Percentiles rank a stretch among this genome's conserved stretches.
Evolutionary conservation across 2,797 vertebrate species (phyloP).

Genomic region (Sebastes kiyomatsui): DNA sequence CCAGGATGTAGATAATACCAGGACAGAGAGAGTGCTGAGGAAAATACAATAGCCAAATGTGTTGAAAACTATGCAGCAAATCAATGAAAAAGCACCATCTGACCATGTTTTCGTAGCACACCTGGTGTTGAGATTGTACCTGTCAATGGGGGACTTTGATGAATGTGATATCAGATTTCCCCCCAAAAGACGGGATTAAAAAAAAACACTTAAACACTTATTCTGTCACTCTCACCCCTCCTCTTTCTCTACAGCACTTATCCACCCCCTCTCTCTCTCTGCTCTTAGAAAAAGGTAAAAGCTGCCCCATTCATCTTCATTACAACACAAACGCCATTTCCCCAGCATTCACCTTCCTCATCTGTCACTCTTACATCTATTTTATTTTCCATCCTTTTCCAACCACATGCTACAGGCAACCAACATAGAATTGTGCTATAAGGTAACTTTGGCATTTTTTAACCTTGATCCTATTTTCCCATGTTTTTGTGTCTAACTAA

Average conservation of each 20-base stretch:
- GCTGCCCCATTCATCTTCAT: slow-evolving; percentile 59
- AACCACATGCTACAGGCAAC: not conserved
- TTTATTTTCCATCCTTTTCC: slow-evolving; percentile 20
- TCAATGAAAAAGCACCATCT: slow-evolving; percentile 8
- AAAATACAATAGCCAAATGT: slow-evolving; percentile 4
- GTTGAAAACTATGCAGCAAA: slow-evolving; percentile 10
- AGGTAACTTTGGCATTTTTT: not conserved
- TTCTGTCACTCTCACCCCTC: slow-evolving; percentile 8
- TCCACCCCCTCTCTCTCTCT: not conserved
- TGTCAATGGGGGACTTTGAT: slow-evolving; percentile 18
- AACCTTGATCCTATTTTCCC: not conserved
- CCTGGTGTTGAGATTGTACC: not conserved
- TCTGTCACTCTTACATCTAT: slow-evolving; percentile 47
- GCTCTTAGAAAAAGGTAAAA: slow-evolving; percentile 25
- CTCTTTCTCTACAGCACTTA: slow-evolving; percentile 15
- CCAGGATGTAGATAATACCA: slow-evolving; percentile 17
- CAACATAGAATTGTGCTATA: not conserved
- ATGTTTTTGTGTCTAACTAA: not conserved
- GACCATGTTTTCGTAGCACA: not conserved
- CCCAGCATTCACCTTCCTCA: slow-evolving; percentile 23
- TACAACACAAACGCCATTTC: slow-evolving; percentile 40
- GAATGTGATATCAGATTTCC: slow-evolving; percentile 34
- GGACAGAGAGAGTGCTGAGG: slow-evolving; percentile 6
- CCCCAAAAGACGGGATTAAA: not conserved
- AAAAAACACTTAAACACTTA: slow-evolving; percentile 2